Percentiles rank a stretch among this genome's conserved stretches.
Conservation (phyloP, 2,797 vertebrate genomes). For the Lepus townsendii region DNA sequence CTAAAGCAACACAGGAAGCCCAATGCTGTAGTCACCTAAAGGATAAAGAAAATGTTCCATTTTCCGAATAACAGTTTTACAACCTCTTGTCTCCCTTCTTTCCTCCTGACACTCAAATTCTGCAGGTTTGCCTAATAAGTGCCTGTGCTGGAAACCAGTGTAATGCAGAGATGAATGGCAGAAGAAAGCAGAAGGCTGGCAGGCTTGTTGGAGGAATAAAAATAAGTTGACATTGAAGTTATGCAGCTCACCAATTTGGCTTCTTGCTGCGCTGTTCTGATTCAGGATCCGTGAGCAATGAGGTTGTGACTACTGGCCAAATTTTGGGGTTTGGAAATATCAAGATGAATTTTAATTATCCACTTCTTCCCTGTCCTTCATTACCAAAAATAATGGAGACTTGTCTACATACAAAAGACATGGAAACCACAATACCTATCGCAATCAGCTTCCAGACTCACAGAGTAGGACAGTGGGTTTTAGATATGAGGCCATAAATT, state of each 20-base stretch:
- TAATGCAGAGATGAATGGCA: background rate
- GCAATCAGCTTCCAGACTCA: background rate
- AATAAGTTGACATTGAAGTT: background rate
- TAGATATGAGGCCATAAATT: background rate
- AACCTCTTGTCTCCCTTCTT: background rate
- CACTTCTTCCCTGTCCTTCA: background rate
- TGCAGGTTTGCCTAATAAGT: constrained; percentile 20
- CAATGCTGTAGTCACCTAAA: background rate
- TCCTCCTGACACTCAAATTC: background rate
- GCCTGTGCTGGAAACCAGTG: background rate
- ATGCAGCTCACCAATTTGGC: background rate
- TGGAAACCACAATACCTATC: background rate
- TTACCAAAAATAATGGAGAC: background rate
- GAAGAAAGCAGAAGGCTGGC: background rate
- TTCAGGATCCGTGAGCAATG: background rate
- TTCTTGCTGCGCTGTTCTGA: constrained; percentile 28
- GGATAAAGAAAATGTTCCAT: background rate
- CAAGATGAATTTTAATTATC: constrained; percentile 44
- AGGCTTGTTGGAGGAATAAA: constrained; percentile 2
- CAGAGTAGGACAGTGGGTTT: background rate
- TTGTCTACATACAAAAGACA: background rate
- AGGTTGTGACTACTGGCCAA: background rate
- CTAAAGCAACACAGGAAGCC: background rate
- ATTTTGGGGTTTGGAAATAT: background rate
- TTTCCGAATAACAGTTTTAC: background rate